Base-by-base conservation (phyloP, 2,797 vertebrate species). In the Scomberomorus guttatus region DNA sequence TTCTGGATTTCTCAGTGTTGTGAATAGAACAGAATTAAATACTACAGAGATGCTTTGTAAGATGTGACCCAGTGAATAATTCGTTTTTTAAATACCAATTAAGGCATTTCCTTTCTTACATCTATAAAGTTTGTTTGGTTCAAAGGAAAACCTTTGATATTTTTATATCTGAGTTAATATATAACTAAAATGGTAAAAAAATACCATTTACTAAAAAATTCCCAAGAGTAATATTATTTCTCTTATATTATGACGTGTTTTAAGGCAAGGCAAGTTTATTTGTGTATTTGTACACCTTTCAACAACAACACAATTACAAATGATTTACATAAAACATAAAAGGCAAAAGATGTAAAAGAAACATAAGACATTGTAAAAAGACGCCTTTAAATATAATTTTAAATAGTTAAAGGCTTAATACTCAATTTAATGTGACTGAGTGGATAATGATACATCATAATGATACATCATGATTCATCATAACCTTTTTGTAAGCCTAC, bases 1-100 rank as follows among this genome's bases (percentile, higher is more conserved):
- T 94, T 87, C 86, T 82, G 81, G 74, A 89, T 93, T 88, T 90
- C 58, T 77, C 51, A 56, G 64, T 88, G 71, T 83, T 25, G 51
- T 90, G 83, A 88, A 87, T 82, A 75, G 77, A 77, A 39, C 48
- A 37, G 70, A 60, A 82, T 79, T 71, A 71, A 86, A 77, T 60
- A 57, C 51, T 34, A 37, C 15, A 52, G 27, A 77, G 32, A 80
- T 67, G 17, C 54, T 67, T 68, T 80, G 60, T 17, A 55, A 78
- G 48, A 69, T 79, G 69, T 63, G 44, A 17, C 58, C 17, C 18
- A 11, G 24, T 42, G 50, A 56, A 29, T 58, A 29, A 54, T 61
- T 64, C 1, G 25, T 51, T 72, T 64, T 22, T 14, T 37, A 9
- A 67, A 58, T 51, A 20, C 22, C 18, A 58, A 17, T 77, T 37